Conservation (phyloP, 2,797 vertebrate genomes). For the Meriones psammophilus region DNA sequence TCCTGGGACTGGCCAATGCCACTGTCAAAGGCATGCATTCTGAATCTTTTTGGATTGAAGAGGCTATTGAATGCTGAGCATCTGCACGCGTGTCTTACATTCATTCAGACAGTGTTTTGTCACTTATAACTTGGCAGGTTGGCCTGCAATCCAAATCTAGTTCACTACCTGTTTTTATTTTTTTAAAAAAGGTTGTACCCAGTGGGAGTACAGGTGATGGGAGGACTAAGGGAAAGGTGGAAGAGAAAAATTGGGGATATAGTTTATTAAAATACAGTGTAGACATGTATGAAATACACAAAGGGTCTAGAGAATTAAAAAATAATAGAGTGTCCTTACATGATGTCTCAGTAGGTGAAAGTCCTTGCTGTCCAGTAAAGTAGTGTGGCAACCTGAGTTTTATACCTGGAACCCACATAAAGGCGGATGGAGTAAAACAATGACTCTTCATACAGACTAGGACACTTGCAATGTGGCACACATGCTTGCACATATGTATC, state of each 20-base stretch:
- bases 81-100: background rate
- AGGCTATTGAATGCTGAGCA: background rate
- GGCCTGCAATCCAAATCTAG: background rate
- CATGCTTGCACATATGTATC: too few species aligned
- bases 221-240: background rate
- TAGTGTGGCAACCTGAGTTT: background rate
- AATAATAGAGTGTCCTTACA: background rate
- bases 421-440: background rate
- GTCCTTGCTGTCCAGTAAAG: background rate
- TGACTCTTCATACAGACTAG: background rate
- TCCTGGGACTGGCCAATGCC: background rate
- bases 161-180: background rate
- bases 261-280: background rate
- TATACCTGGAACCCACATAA: background rate
- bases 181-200: background rate
- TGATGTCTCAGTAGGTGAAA: background rate
- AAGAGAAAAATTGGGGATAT: background rate
- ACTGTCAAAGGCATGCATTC: background rate
- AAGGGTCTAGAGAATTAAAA: background rate
- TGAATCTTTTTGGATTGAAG: slow-evolving; percentile 15
- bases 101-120: slow-evolving; percentile 10
- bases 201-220: background rate
- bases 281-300: background rate
- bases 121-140: slow-evolving; percentile 28
- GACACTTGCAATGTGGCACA: background rate